Base-by-base conservation (phyloP, 2,888 invertebrate genomes). In the Zeuzera pyrina region DNA sequence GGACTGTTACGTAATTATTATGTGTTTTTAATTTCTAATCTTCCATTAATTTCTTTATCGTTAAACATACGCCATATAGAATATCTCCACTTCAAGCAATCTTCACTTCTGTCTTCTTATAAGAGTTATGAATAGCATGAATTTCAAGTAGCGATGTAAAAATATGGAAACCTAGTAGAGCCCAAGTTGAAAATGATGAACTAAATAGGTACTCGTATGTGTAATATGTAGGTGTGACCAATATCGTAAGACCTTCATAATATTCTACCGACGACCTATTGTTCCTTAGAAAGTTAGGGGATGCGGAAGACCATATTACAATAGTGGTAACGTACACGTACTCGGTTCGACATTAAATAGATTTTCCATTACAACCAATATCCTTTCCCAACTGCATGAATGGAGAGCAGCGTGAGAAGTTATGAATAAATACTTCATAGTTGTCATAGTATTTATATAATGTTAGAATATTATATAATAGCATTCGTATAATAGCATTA, bases 361-460 rank as follows among this genome's bases (percentile, higher is more conserved):
- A 58, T 61, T 68, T 66, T 60, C 62, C 58, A 68, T 70, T 63
- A 59, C 56, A 53, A 51, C 43, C 46, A 48, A 51, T 54, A 47
- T 50, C 43, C 43, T 39, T 33, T 40, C 44, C 45, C 34, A 37
- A 25, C 25, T 25, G 25, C 13, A 12, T 12, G 25, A 12, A 10
- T 12, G 12, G 2, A 25, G 5, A 25, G 12, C 8, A 12, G 8
- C 12, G 7, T 8, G 12, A 25, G 12, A 12, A n/a, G n/a, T n/a
- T n/a, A n/a, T n/a, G n/a, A n/a, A n/a, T n/a, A n/a, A n/a, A n/a
- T n/a, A n/a, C n/a, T n/a, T n/a, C n/a, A n/a, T n/a, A n/a, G n/a
- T n/a, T n/a, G n/a, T n/a, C n/a, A n/a, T n/a, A n/a, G n/a, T n/a
- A n/a, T n/a, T n/a, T n/a, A n/a, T n/a, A n/a, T n/a, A n/a, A n/a